Evolutionary conservation across 2,797 vertebrate species (phyloP), one percentile per base, ranked within the genome.

Genomic region (Phylloscopus collybita): DNA sequence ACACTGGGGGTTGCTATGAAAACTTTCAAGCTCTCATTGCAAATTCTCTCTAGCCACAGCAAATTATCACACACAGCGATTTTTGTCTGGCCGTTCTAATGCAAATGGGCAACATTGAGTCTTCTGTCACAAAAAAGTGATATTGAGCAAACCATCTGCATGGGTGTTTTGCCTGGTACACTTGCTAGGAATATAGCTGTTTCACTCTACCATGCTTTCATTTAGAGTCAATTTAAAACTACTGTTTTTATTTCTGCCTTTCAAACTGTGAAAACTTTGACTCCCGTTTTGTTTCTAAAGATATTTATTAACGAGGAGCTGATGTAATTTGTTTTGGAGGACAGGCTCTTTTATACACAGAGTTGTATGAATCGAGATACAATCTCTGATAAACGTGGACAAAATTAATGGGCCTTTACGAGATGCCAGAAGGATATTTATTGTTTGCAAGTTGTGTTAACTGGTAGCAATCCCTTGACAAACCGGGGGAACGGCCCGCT

Each of bases 31-130:
- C 80, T 75, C 86, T 93, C 88, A 47, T 90, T 94, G 88, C 80
- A 92, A 85, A 93, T 93, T 95, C 88, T 81, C 25, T 91, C 54
- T 45, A 92, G 86, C 92, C 94, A 67, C 92, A 82, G 83, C 94
- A 92, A 93, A 76, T 92, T 90, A 80, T 85, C 83, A 62, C 90
- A 79, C 66, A 80, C 54, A 66, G 81, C 51, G 93, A 76, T 93
- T 94, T 94, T 80, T 86, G 80, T 94, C 80, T 92, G 92, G 78
- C 95, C 5, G 26, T 94, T 95, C 53, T 95, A 85, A 95, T 95
- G 88, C 84, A 96, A 96, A 92, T 93, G 71, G 84, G 51, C 57
- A 80, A 50, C 86, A 78, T 6, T 72, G 86, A 95, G 79, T 88
- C 86, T 89, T 85, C 79, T 65, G 42, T 69, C 49, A 49, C 64